Conservation (phyloP, 2,888 invertebrate species). For the Melinaea menophilus region DNA sequence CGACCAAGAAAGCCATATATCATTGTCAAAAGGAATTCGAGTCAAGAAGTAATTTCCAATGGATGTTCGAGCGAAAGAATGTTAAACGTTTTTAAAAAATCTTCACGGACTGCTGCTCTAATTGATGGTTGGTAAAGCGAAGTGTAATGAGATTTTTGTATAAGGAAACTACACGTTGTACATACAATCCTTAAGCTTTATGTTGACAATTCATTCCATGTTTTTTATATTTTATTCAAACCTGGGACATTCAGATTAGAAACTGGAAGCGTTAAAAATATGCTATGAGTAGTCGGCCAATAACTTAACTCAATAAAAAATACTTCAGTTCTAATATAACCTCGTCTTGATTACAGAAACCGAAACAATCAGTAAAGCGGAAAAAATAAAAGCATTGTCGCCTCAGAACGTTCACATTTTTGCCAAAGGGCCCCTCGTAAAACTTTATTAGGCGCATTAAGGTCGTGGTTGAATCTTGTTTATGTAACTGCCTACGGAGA, state of each 20-base stretch:
- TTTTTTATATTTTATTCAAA: too few species aligned
- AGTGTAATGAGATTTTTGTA: too few species aligned
- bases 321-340: background rate
- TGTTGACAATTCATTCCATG: too few species aligned
- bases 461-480: slow-evolving; percentile 78
- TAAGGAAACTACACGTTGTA: slow-evolving; percentile 14
- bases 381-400: slow-evolving; percentile 77
- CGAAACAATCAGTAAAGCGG: slow-evolving; percentile 70
- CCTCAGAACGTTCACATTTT: slow-evolving; percentile 73
- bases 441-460: slow-evolving; percentile 77
- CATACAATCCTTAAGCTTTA: too few species aligned
- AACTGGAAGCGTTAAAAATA: too few species aligned
- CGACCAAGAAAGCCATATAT: slow-evolving; percentile 53
- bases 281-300: too few species aligned
- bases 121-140: background rate
- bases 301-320: slow-evolving; percentile 1
- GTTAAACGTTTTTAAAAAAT: slow-evolving; percentile 48
- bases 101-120: slow-evolving; percentile 10
- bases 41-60: slow-evolving; percentile 57
- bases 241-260: too few species aligned
- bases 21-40: slow-evolving; percentile 51
- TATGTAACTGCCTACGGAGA: slow-evolving; percentile 76
- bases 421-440: slow-evolving; percentile 74
- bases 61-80: slow-evolving; percentile 48
- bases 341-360: slow-evolving; percentile 61